These are phyloP conservation scores for Sarcophaga rosellei DNA, from an alignment of 2,888 invertebrate genomes.

Conservation along the genomic window DNA sequence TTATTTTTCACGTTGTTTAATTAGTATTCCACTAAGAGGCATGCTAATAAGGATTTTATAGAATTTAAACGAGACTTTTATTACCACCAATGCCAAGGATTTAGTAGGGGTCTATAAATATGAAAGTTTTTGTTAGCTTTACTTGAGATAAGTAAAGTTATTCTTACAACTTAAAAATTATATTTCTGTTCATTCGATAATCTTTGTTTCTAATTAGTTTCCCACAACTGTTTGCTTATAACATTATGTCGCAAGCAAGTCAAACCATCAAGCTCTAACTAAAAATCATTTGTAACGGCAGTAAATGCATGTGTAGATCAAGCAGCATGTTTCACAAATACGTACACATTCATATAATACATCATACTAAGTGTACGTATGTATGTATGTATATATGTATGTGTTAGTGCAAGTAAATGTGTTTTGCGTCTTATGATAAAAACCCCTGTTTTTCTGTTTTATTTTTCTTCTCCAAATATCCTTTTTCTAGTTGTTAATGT, in stretches of 20 bases:
- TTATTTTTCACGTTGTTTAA: too few species aligned
- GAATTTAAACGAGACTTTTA: too few species aligned
- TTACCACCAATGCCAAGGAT: too few species aligned
- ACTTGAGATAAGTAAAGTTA: too few species aligned
- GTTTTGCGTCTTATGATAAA: constrained; percentile 39
- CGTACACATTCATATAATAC: neutral
- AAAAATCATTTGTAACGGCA: constrained; percentile 12
- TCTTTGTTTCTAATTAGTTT: neutral
- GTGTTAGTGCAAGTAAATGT: neutral
- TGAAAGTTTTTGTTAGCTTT: too few species aligned
- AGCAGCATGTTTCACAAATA: neutral
- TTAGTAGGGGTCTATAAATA: too few species aligned
- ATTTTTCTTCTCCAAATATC: constrained; percentile 16
- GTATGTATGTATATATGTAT: constrained; percentile 16
- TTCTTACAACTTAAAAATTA: neutral
- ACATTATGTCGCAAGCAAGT: constrained; percentile 24
- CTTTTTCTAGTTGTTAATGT: constrained; percentile 32
- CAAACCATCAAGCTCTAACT: constrained; percentile 29
- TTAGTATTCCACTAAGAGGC: too few species aligned
- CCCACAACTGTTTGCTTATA: neutral
- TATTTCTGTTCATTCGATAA: neutral
- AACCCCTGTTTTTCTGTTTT: neutral
- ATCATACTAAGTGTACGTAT: constrained; percentile 24
- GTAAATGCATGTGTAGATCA: constrained; percentile 15
- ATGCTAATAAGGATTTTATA: too few species aligned